Evolutionary conservation across 2,888 invertebrate species (phyloP), one percentile per base, ranked within the genome.

Genomic region (Cephus rjabovi): DNA sequence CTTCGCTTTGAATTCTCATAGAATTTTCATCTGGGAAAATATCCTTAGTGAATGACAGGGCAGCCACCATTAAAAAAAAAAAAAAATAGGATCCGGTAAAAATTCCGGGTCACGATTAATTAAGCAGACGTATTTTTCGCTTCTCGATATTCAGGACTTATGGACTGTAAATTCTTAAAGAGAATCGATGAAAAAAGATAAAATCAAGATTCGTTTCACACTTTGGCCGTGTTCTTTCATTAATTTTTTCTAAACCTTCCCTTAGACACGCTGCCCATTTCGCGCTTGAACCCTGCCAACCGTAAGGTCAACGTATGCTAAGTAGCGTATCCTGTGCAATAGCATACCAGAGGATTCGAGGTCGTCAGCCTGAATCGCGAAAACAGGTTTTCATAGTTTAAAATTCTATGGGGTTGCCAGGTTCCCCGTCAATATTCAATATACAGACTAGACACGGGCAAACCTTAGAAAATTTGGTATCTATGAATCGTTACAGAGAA

Each of bases 251-350:
- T 56, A 56, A 56, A 56, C 40, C 40, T 56, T 56, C 40, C 23
- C 40, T 56, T 56, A 56, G 40, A 56, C 40, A 56, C 40, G 40
- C 40, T 56, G 40, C 40, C 15, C 40, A 56, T 56, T 56, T 56
- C 40, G 40, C 40, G 40, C 35, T 71, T 34, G 71, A 71, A 34
- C 71, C 71, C 71, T 34, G 71, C 31, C 12, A 31, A 71, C 31
- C 30, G 71, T 23, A 34, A 71, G 40, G 71, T 71, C 33, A 34
- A 74, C 74, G 35, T 34, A 74, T 74, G 35, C 35, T 74, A 74
- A 74, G 74, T 74, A 34, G 74, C 71, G 71, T 71, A 34, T 71
- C 71, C 71, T 71, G 71, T 71, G 71, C 71, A 34, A 31, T 71
- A 71, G 33, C 71, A 71, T 31, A 34, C 71, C 71, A 30, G 23